phyloP scores from a whole-genome alignment of 2,888 invertebrate species.

The Aleiodes testaceus region DNA sequence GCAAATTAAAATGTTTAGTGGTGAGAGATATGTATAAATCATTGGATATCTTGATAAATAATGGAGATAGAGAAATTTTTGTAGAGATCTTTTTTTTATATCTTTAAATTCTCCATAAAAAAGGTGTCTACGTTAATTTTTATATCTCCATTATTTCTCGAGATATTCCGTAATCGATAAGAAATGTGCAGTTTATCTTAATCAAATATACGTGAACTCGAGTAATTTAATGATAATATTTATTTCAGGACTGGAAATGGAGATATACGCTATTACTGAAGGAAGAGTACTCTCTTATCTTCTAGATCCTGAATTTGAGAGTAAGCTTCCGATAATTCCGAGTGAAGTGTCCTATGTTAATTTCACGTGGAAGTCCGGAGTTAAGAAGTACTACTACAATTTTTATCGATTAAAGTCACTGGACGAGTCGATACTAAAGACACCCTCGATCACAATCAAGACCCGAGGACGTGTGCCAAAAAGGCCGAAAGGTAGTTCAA shows the following conservation, averaged over 20 bases:
- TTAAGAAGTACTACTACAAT: constrained; percentile 87
- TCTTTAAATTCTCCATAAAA: too few species aligned
- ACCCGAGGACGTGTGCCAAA: constrained; percentile 89
- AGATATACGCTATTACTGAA: constrained; percentile 91
- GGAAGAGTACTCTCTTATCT: constrained; percentile 90
- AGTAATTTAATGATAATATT: not conserved
- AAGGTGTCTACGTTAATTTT: too few species aligned
- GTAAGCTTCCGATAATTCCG: constrained; percentile 91
- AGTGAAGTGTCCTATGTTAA: constrained; percentile 93
- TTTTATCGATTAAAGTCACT: constrained; percentile 90
- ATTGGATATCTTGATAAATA: not conserved
- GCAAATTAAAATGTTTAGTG: constrained; percentile 93
- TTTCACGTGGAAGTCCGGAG: constrained; percentile 91
- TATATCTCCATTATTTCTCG: too few species aligned
- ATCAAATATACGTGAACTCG: too few species aligned
- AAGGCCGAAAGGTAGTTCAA: constrained; percentile 83
- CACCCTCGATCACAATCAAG: constrained; percentile 91
- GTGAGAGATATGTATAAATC: constrained; percentile 74
- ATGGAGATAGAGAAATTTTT: too few species aligned
- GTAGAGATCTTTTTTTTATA: too few species aligned
- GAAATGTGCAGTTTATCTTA: too few species aligned
- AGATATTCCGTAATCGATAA: too few species aligned
- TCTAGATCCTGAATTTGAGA: constrained; percentile 91
- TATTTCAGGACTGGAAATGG: constrained; percentile 84
- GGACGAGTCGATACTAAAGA: constrained; percentile 87